Conservation (phyloP, 2,888 invertebrate genomes). For the Drosophila anceps region DNA sequence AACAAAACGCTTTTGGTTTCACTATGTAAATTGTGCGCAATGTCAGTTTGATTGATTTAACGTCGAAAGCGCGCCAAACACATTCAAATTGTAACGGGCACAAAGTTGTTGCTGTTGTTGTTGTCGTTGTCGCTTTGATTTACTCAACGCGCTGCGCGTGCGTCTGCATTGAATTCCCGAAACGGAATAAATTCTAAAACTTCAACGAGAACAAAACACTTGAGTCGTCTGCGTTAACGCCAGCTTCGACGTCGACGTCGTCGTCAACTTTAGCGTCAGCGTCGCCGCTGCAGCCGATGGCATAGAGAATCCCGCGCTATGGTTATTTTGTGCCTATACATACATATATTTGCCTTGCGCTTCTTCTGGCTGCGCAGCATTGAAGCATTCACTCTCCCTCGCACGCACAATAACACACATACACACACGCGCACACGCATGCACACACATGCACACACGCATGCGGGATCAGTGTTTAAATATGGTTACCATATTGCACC, state of each 20-base stretch:
- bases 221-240: constrained; percentile 42
- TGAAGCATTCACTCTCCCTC: constrained; percentile 50
- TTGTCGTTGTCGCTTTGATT: constrained; percentile 28
- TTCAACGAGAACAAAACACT: constrained; percentile 80
- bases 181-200: constrained; percentile 85
- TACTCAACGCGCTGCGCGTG: constrained; percentile 78
- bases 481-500: constrained; percentile 83
- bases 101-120: constrained; percentile 20
- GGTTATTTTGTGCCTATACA: constrained; percentile 61
- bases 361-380: constrained; percentile 43
- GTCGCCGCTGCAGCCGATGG: constrained; percentile 45
- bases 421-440: constrained; percentile 11
- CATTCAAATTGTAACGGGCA: constrained; percentile 58
- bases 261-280: constrained; percentile 16
- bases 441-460: constrained; percentile 22
- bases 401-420: constrained; percentile 38
- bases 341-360: constrained; percentile 49
- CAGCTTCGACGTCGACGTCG: constrained; percentile 31
- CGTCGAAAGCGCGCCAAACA: constrained; percentile 54
- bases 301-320: constrained; percentile 69
- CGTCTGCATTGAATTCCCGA: constrained; percentile 84
- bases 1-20: constrained; percentile 45
- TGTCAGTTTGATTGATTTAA: constrained; percentile 55
- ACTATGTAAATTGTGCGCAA: constrained; percentile 44
- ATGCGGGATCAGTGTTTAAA: constrained; percentile 76